Evolutionary conservation across 1,140 invertebrate genomes (phyloP).

Genomic region (Lepidurus apus): DNA sequence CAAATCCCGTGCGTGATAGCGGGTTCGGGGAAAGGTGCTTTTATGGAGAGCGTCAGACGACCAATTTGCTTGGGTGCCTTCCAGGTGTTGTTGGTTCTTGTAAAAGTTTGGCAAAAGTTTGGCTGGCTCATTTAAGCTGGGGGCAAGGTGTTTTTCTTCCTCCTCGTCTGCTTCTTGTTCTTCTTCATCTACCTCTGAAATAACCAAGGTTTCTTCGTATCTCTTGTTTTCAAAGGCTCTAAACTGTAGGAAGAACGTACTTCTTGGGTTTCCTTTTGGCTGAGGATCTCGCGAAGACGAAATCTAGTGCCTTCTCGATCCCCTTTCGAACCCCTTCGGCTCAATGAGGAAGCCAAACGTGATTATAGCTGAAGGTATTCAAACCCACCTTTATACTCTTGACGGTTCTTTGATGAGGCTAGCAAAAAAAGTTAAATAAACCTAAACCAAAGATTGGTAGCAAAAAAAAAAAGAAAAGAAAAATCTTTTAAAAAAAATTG

Average conservation of each 20-base stretch:
- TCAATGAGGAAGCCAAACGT: slow-evolving; percentile 8
- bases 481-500: not conserved
- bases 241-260: not conserved
- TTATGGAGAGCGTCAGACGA: not conserved
- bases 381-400: not conserved
- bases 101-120: slow-evolving; percentile 12
- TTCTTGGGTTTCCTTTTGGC: not conserved
- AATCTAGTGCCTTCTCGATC: not conserved
- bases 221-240: not conserved
- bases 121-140: slow-evolving; percentile 4
- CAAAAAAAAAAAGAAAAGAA: not conserved
- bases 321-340: slow-evolving; percentile 6
- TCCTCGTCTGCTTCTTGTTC: not conserved
- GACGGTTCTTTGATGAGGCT: not conserved
- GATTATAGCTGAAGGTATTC: not conserved
- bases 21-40: not conserved
- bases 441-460: not conserved
- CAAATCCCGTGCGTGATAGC: not conserved
- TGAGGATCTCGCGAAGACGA: not conserved
- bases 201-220: not conserved
- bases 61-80: slow-evolving; percentile 6
- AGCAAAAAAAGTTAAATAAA: not conserved
- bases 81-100: slow-evolving; percentile 21
- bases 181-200: not conserved
- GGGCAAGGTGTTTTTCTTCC: not conserved